A percentile compares a stretch with the other conserved stretches of the same genome.
Conservation (phyloP, 2,113 vertebrate species). For the Tonatia bakeri region DNA sequence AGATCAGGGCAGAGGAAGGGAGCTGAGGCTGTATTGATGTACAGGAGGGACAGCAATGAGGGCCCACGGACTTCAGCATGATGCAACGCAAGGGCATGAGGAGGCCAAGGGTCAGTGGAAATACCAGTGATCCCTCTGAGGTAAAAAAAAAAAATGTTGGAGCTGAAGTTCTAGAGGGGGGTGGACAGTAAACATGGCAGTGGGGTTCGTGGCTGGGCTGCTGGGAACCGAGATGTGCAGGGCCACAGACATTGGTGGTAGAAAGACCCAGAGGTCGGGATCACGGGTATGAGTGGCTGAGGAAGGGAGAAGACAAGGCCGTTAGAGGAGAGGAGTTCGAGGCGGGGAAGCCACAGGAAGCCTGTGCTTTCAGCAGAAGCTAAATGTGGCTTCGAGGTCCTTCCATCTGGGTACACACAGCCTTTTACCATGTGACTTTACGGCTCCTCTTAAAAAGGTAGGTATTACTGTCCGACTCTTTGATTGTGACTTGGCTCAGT, state of each 20-base stretch:
- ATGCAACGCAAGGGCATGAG: no score
- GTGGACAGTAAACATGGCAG: neutral
- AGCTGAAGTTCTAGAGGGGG: neutral
- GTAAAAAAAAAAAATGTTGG: neutral
- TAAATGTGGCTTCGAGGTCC: neutral
- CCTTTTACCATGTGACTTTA: neutral
- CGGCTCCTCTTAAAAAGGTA: neutral
- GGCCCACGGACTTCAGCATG: neutral
- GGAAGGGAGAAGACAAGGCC: neutral
- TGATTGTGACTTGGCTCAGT: neutral
- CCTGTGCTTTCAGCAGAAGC: neutral
- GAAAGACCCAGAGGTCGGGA: neutral
- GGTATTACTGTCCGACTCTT: neutral
- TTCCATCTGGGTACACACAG: neutral
- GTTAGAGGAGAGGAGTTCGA: neutral
- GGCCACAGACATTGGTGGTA: neutral
- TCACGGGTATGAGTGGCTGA: accelerated
- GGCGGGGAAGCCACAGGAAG: neutral
- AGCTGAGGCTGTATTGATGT: neutral
- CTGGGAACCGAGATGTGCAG: neutral
- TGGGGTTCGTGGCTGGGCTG: neutral
- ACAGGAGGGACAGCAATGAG: no score
- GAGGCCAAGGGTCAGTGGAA: neutral
- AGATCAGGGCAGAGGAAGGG: neutral
- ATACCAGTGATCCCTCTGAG: neutral